These are phyloP conservation scores for Chlorodrepanis virens DNA, from an alignment of 2,113 vertebrate species.

Conservation along the genomic window DNA sequence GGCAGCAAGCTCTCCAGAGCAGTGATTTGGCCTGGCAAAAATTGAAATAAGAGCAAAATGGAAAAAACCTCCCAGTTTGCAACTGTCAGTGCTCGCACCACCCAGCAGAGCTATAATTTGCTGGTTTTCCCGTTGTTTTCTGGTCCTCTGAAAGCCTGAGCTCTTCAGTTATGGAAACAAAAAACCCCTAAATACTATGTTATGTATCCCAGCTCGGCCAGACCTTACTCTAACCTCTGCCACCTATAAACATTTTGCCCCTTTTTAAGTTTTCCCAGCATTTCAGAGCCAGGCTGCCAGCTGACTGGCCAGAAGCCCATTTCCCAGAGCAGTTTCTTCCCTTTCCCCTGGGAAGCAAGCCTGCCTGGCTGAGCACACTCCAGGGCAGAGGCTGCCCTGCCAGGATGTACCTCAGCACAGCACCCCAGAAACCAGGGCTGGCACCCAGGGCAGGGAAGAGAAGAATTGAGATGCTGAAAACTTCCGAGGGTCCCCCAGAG, in stretches of 20 bases:
- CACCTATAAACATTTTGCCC: neutral
- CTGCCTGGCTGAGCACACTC: accelerated
- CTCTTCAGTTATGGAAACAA: neutral
- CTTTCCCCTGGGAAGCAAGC: neutral
- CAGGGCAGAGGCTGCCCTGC: neutral
- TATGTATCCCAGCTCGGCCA: neutral
- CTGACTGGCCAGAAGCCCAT: neutral
- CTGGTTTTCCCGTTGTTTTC: neutral
- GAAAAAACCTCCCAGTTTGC: neutral
- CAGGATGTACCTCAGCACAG: accelerated
- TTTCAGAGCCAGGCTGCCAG: neutral
- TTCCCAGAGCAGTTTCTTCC: neutral
- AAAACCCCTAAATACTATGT: neutral
- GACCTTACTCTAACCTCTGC: neutral
- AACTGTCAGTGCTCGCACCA: conserved; percentile 2
- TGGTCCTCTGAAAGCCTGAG: neutral
- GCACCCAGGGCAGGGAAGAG: too few species aligned
- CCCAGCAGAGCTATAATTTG: neutral
- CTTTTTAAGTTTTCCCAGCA: neutral
- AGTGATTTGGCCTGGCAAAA: conserved; percentile 16
- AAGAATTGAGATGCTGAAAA: too few species aligned
- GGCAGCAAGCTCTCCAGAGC: neutral
- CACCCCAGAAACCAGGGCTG: neutral
- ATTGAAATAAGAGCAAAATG: neutral
- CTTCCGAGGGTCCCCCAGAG: too few species aligned